Evolutionary conservation across 2,113 vertebrate species (phyloP).

Genomic region (Psammodynastes pulverulentus): DNA sequence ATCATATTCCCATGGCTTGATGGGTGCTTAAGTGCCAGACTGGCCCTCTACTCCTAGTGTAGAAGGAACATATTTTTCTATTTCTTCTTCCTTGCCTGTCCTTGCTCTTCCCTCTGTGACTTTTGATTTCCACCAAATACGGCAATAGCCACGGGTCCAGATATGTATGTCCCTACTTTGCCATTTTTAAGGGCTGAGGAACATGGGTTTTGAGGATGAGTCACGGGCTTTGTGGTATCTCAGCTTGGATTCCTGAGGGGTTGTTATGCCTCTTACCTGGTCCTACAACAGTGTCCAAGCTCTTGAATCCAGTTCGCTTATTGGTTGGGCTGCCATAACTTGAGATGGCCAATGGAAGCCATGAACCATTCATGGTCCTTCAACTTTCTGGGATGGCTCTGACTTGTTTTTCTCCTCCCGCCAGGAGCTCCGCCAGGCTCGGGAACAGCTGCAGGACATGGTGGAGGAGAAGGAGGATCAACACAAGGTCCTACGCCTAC

Average conservation of each 20-base stretch:
- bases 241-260: background rate
- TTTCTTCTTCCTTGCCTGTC: background rate
- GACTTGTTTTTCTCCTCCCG: background rate
- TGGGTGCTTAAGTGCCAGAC: background rate
- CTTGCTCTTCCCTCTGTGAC: background rate
- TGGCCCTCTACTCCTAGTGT: background rate
- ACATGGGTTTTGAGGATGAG: background rate
- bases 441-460: slow-evolving; percentile 69
- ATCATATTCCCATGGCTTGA: background rate
- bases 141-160: background rate
- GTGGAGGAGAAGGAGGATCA: slow-evolving; percentile 66
- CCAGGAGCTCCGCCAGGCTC: slow-evolving; percentile 76
- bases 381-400: background rate
- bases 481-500: slow-evolving; percentile 68
- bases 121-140: background rate
- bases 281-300: background rate
- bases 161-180: background rate
- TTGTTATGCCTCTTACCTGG: no score
- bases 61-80: background rate
- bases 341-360: background rate
- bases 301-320: background rate
- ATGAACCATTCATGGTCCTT: background rate
- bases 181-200: background rate
- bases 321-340: background rate
- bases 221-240: background rate